Base-by-base conservation (phyloP, 2,888 invertebrate species). In the Ethmia dodecea region DNA sequence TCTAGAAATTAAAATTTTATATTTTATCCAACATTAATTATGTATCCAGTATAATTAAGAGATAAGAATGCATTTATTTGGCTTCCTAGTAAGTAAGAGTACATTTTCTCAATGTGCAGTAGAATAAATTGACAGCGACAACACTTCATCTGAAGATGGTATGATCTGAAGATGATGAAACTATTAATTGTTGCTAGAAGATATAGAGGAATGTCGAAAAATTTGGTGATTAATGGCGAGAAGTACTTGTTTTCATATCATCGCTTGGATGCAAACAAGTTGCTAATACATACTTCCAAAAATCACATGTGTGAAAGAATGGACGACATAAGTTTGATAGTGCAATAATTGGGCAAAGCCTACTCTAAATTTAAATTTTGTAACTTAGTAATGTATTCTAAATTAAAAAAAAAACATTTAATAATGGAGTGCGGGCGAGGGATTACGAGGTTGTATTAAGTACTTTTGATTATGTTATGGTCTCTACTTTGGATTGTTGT, bases 291-390 rank as follows among this genome's bases (percentile, higher is more conserved):
- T 47, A 74, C 74, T 74, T 78, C 70, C 70, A 65, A 66, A 70
- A 68, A 71, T 75, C 71, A 71, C 67, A 58, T 57, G 56, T 65
- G 66, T 73, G 60, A 63, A 70, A 68, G 66, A 67, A 69, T 71
- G 62, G 62, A 69, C 67, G 71, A 76, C 69, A 71, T 75, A 76
- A 78, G 65, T 76, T 68, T 69, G 63, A 71, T 75, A 79, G 86
- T 86, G 86, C 86, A 86, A 86, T 86, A 86, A 80, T 72, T 59
- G 64, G 86, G 86, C 86, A 80, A 80, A 86, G 86, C 86, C 86
- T 83, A 75, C 63, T 52, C 64, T 76, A 72, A 70, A 68, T 60
- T 65, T 57, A 65, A 67, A 55, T 74, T 73, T 80, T 81, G 75
- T 80, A 81, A 76, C 61, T 68, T 76, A 80, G 73, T 63, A 70